phyloP scores from a whole-genome alignment of 2,888 invertebrate species.

The Hemistola chrysoprasaria region DNA sequence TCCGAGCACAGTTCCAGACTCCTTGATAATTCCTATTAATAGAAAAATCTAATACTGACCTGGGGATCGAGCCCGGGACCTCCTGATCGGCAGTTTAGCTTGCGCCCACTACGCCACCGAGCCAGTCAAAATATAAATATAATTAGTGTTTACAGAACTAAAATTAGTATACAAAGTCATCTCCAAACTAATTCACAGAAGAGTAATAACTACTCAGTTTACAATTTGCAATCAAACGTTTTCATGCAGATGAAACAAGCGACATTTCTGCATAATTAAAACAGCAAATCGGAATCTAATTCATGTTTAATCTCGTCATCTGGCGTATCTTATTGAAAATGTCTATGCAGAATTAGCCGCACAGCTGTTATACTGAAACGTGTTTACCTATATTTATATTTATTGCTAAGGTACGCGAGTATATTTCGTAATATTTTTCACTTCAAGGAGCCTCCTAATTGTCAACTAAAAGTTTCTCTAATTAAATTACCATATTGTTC shows the following conservation, averaged over 20 bases:
- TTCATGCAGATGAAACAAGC: conserved; percentile 13
- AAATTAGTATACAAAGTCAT: no score
- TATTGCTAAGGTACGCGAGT: conserved; percentile 43
- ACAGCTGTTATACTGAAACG: conserved; percentile 41
- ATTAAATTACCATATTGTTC: no score
- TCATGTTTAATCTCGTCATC: conserved; percentile 24
- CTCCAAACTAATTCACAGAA: no score
- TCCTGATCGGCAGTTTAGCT: no score
- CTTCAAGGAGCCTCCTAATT: conserved; percentile 4
- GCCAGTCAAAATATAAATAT: no score
- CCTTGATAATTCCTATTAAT: no score
- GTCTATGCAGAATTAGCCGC: conserved; percentile 42
- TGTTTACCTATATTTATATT: conserved; percentile 37
- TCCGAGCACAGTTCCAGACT: no score
- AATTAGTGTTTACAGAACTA: no score
- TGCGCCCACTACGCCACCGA: no score
- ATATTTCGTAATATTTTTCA: conserved; percentile 17
- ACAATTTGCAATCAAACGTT: conserved; percentile 14
- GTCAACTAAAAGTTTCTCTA: not conserved
- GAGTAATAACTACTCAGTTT: not conserved
- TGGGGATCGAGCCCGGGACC: no score
- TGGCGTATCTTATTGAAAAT: conserved; percentile 28
- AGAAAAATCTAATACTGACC: no score
- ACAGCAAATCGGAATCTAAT: conserved; percentile 22
- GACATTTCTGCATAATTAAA: conserved; percentile 20